Evolutionary conservation across 2,888 invertebrate species (phyloP), one percentile per base, ranked within the genome.

Genomic region (Leptodirus hochenwartii): DNA sequence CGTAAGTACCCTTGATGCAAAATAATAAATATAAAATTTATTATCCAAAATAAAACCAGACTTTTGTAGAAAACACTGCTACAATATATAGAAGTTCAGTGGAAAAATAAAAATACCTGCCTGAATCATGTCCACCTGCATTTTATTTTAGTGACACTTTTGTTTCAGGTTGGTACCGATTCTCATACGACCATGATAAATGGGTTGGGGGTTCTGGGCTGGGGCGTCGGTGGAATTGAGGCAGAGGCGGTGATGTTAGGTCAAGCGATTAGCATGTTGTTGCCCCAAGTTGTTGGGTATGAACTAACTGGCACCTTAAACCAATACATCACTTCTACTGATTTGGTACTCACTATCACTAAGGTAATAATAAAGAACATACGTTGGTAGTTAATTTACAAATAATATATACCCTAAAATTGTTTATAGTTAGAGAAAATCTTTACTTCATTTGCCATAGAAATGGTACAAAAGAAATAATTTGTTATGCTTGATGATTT

Each of bases 101-200:
- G n/a, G n/a, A n/a, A n/a, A n/a, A n/a, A n/a, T n/a, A n/a, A n/a
- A n/a, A n/a, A n/a, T n/a, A n/a, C n/a, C n/a, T n/a, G n/a, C n/a
- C n/a, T n/a, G n/a, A n/a, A n/a, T n/a, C n/a, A n/a, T n/a, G n/a
- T n/a, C n/a, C n/a, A n/a, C n/a, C n/a, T n/a, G n/a, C n/a, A n/a
- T n/a, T n/a, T n/a, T n/a, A n/a, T n/a, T n/a, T n/a, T n/a, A n/a
- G n/a, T n/a, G n/a, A n/a, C n/a, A n/a, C n/a, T n/a, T n/a, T n/a
- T n/a, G n/a, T 32, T 41, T 32, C 34, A 37, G 95, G 53, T 98
- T 22, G 96, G 96, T 5, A 96, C 96, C 0, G 98, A 98, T 64
- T 91, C 91, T 0, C 96, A 98, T 49, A 98, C 96, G 2, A 96
- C 96, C 9, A 96, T 98, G 95, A 91, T 96, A 39, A 93, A 93